Conservation (phyloP, 1,140 invertebrate species). For the Drosophila mauritiana region DNA sequence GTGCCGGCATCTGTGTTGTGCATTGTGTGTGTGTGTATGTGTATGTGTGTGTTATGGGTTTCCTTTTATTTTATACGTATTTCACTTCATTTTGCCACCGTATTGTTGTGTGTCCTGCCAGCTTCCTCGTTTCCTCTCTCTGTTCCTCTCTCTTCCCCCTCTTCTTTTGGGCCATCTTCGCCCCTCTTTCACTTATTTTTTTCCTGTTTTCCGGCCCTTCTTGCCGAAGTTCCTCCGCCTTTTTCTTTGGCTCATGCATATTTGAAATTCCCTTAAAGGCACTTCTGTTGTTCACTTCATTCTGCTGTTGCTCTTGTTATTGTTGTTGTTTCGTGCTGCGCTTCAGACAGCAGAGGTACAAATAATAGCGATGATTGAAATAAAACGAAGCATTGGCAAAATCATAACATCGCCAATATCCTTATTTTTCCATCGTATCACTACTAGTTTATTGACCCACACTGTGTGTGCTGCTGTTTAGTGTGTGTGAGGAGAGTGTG, state of each 20-base stretch:
- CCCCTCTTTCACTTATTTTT: background rate
- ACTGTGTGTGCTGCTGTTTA: conserved; percentile 47
- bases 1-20: background rate
- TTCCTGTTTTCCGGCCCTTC: background rate
- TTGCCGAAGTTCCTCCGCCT: conserved; percentile 14
- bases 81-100: conserved; percentile 72
- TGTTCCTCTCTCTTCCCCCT: background rate
- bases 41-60: conserved; percentile 52
- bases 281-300: conserved; percentile 72
- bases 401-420: no score
- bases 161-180: conserved; percentile 4
- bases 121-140: background rate
- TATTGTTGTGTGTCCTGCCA: conserved; percentile 35
- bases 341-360: conserved; percentile 7
- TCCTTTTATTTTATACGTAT: conserved; percentile 76
- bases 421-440: background rate
- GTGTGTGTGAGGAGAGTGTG: conserved; percentile 9
- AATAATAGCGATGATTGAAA: background rate
- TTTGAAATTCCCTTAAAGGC: conserved; percentile 82
- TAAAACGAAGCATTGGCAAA: background rate
- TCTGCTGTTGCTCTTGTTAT: conserved; percentile 34
- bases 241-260: conserved; percentile 75
- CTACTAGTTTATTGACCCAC: background rate
- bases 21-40: conserved; percentile 38
- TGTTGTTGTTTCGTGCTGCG: conserved; percentile 31